These are phyloP conservation scores for Tetragonula clypearis DNA, from an alignment of 1,140 invertebrate species.

Conservation along the genomic window DNA sequence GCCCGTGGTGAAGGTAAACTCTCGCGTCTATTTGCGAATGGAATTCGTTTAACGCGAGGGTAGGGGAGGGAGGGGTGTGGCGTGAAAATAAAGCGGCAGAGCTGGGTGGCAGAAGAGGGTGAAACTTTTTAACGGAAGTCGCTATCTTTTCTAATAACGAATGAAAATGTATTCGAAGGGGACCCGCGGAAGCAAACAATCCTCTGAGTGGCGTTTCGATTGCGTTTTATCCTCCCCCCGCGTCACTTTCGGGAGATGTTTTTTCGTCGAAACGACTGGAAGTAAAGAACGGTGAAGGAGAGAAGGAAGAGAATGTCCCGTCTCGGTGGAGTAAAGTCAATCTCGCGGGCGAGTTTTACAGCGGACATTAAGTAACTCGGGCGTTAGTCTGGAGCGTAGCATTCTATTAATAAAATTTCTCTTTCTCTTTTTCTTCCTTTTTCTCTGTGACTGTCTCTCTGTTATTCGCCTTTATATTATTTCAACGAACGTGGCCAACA, in stretches of 20 bases:
- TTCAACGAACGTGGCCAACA: conserved; percentile 26
- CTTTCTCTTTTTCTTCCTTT: background rate
- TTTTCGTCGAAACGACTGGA: background rate
- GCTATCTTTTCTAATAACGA: conserved; percentile 49
- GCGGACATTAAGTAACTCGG: conserved; percentile 9
- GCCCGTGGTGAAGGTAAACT: background rate
- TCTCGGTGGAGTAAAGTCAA: conserved; percentile 16
- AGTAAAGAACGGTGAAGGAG: background rate
- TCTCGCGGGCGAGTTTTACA: conserved; percentile 20
- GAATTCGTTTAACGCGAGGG: conserved; percentile 19
- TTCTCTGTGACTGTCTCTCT: background rate
- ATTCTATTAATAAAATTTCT: conserved; percentile 39
- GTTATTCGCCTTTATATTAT: conserved; percentile 43
- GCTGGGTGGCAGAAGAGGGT: background rate
- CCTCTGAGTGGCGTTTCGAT: conserved; percentile 36
- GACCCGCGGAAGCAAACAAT: conserved; percentile 47
- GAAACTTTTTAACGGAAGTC: conserved; percentile 7
- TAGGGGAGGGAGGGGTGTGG: background rate
- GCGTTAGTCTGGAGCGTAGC: background rate
- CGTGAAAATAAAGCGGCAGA: conserved; percentile 10
- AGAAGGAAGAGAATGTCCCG: background rate
- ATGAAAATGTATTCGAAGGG: conserved; percentile 60
- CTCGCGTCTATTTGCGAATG: conserved; percentile 6
- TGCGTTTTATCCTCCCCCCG: background rate
- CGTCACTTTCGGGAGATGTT: background rate